phyloP scores from a whole-genome alignment of 2,797 vertebrate species.

The Enteromius afrohamiltoni region DNA sequence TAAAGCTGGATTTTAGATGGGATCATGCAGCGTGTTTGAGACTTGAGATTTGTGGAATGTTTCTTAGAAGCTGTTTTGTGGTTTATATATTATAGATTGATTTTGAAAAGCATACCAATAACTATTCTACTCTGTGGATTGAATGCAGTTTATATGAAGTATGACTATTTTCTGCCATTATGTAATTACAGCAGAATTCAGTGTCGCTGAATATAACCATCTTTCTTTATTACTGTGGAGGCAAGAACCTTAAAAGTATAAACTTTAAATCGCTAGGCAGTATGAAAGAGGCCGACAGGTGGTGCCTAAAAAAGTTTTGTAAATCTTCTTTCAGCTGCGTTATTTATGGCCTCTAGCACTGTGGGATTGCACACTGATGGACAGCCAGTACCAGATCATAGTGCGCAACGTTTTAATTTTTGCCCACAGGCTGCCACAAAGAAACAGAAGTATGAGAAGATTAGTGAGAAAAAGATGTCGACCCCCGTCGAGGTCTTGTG shows the following conservation, averaged over 20 bases:
- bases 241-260: background rate
- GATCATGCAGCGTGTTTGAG: background rate
- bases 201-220: background rate
- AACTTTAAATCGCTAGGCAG: background rate
- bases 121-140: background rate
- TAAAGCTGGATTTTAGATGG: constrained; percentile 1
- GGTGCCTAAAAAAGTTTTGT: constrained; percentile 36
- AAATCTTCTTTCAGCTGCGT: constrained; percentile 31
- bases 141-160: background rate
- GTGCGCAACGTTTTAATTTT: constrained; percentile 44
- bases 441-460: constrained; percentile 99
- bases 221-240: background rate
- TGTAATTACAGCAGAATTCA: background rate
- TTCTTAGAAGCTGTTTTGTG: background rate
- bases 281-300: constrained; percentile 29
- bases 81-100: background rate
- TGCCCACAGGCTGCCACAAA: constrained; percentile 96
- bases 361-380: constrained; percentile 7
- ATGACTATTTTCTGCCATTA: background rate
- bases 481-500: constrained; percentile 99
- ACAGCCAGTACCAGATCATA: constrained; percentile 55
- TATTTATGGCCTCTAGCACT: constrained; percentile 30
- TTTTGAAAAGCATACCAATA: background rate
- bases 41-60: background rate
- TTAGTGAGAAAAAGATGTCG: constrained; percentile 99